Evolutionary conservation across 2,113 vertebrate genomes (phyloP).

Genomic region (Lepus americanus): DNA sequence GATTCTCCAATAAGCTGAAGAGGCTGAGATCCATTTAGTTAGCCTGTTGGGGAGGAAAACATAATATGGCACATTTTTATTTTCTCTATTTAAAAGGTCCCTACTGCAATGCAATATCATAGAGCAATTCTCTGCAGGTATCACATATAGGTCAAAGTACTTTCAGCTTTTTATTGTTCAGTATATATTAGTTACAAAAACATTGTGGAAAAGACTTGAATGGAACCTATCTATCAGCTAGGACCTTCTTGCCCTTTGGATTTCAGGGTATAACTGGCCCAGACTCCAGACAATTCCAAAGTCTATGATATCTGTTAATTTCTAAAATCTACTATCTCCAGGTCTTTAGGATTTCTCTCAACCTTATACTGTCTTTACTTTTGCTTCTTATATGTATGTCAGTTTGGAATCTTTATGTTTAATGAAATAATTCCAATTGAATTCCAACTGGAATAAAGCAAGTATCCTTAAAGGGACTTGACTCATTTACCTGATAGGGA

Average conservation of each 20-base stretch:
- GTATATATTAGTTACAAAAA: conserved; percentile 13
- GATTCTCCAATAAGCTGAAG: background rate
- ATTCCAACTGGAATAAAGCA: background rate
- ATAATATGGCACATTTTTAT: background rate
- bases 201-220: background rate
- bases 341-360: background rate
- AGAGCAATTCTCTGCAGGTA: background rate
- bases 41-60: background rate
- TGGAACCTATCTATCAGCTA: background rate
- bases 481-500: background rate
- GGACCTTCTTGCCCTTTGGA: conserved; percentile 6
- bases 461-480: background rate
- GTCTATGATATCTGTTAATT: conserved; percentile 23
- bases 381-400: background rate
- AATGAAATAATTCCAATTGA: background rate
- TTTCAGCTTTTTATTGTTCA: conserved; percentile 10
- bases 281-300: background rate
- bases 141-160: background rate
- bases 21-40: background rate
- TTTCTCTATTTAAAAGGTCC: background rate
- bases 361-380: background rate
- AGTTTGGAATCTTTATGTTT: conserved; percentile 1
- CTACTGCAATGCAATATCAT: background rate
- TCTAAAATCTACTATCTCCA: conserved; percentile 5
- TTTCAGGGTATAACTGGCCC: conserved; percentile 48